phyloP scores from a whole-genome alignment of 1,140 invertebrate genomes.

The Orius insidiosus region DNA sequence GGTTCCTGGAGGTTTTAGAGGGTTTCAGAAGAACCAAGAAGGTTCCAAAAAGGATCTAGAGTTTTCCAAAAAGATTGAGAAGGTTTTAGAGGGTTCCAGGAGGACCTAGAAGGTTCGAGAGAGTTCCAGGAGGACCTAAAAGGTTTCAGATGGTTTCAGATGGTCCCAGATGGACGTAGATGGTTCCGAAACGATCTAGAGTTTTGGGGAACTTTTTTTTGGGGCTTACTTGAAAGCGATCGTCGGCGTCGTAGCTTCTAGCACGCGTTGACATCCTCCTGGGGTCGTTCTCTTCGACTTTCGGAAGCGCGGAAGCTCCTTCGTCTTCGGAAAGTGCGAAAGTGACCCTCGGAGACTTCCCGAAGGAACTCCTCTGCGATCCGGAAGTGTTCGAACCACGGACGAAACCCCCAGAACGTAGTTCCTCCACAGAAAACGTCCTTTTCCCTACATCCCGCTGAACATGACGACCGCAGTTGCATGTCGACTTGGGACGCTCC shows the following conservation, averaged over 20 bases:
- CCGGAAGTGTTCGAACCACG: constrained; percentile 13
- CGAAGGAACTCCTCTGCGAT: constrained; percentile 20
- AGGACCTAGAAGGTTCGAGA: too few relatives aligned
- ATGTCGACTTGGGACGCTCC: constrained; percentile 18
- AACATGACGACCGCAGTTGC: constrained; percentile 21
- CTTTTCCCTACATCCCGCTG: constrained; percentile 18
- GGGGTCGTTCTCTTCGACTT: background rate
- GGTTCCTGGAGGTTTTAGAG: too few relatives aligned
- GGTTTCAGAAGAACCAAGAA: too few relatives aligned
- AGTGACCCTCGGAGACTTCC: constrained; percentile 22
- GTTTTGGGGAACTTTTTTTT: background rate
- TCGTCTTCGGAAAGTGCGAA: constrained; percentile 22
- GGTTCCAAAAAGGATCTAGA: too few relatives aligned
- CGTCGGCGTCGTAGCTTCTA: constrained; percentile 7
- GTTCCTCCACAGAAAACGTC: constrained; percentile 22
- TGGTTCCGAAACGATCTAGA: too few relatives aligned
- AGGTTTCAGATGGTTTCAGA: too few relatives aligned
- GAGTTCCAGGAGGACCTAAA: too few relatives aligned
- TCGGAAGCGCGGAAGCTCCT: constrained; percentile 9
- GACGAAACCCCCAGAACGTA: constrained; percentile 15
- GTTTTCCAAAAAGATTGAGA: too few relatives aligned
- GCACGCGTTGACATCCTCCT: background rate
- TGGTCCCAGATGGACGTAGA: too few relatives aligned
- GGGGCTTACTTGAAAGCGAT: background rate
- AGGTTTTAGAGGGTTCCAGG: too few relatives aligned